Evolutionary conservation across 1,140 invertebrate genomes (phyloP), one percentile per base, ranked within the genome.

Genomic region (Antheraea mylitta): DNA sequence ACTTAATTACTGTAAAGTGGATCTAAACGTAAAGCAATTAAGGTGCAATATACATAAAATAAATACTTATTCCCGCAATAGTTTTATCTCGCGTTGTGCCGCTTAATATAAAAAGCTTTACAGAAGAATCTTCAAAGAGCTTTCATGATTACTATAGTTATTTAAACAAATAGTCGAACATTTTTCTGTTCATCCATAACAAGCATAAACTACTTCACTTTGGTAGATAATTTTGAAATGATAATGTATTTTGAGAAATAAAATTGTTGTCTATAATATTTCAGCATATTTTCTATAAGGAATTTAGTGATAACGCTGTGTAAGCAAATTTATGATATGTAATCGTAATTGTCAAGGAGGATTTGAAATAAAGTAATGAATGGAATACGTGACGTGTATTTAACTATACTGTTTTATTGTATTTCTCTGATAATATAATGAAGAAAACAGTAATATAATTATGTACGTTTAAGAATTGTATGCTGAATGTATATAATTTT

Each of bases 211-310:
- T 74, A 73, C 74, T 75, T 73, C 70, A 74, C 78, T 75, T 74
- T 79, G 37, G 72, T 75, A 79, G 73, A 64, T 64, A 64, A 75
- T 76, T 78, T 71, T 64, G 73, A 79, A 78, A 71, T 78, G 70
- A 80, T 75, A 83, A 72, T 63, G 74, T 83, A 83, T 83, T 83
- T 83, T 81, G 75, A 73, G 75, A 81, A 70, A 76, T 77, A 30
- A 70, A 67, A 78, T 78, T 83, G 80, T 81, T 79, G 70, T 77
- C 78, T 79, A 75, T 77, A 71, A 82, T 74, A 81, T 74, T 78
- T 82, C 75, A 83, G 77, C 79, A 84, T 90, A 88, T 90, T 88
- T 90, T 87, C 81, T 81, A 90, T 85, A 85, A 86, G 38, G 18
- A 63, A 84, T 30, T 81, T 85, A 88, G 85, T 84, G 81, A 83